Percentiles rank a stretch among this genome's conserved stretches.
Evolutionary conservation across 2,797 vertebrate genomes (phyloP).

Genomic region (Crax fasciolata): DNA sequence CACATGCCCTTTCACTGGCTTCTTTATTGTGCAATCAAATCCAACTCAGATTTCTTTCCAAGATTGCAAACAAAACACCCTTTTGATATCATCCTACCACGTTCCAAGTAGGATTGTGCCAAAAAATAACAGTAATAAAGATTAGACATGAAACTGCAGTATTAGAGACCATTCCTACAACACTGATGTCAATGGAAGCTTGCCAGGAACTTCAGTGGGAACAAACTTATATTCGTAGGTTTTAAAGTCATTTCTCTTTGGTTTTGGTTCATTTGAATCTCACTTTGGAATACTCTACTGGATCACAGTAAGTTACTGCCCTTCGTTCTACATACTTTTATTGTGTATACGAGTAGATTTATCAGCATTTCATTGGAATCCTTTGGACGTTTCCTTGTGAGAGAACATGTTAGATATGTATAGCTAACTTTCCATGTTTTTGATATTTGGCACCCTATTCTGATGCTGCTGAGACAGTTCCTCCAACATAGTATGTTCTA

Average conservation of each 20-base stretch:
- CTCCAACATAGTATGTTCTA: fast-evolving
- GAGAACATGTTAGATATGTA: background rate
- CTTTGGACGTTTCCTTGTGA: background rate
- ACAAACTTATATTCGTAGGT: background rate
- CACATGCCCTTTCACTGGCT: conserved; percentile 45
- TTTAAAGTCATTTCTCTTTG: background rate
- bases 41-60: conserved; percentile 43
- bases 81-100: background rate
- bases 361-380: background rate
- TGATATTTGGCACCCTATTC: background rate
- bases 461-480: background rate
- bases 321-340: background rate
- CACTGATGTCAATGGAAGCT: background rate
- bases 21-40: conserved; percentile 27
- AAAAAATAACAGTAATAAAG: conserved; percentile 24
- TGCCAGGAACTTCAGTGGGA: background rate
- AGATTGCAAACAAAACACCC: conserved; percentile 52
- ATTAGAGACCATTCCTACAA: conserved; percentile 1
- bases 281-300: background rate
- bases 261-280: background rate
- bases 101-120: conserved; percentile 41
- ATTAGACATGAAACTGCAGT: background rate
- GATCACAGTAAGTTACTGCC: background rate
- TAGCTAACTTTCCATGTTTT: background rate
- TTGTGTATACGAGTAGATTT: background rate